Evolutionary conservation across 2,797 vertebrate species (phyloP), one percentile per base, ranked within the genome.

Genomic region (Parambassis ranga): DNA sequence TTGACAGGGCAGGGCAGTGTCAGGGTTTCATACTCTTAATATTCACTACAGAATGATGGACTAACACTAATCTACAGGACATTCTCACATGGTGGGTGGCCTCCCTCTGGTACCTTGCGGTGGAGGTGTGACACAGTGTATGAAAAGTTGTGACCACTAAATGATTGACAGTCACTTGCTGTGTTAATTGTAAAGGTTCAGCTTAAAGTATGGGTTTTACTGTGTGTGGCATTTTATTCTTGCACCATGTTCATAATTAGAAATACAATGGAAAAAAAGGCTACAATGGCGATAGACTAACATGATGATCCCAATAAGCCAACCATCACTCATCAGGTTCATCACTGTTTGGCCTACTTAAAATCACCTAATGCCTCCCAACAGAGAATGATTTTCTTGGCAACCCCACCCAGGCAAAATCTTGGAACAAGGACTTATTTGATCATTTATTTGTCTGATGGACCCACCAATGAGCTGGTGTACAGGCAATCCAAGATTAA

Each of bases 61-160:
- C 48, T 74, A 9, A 72, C 89, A 90, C 84, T 84, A 75, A 90
- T 89, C 82, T 85, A 58, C 60, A 77, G 71, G 83, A 84, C 71
- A 72, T 87, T 91, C 69, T 89, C 89, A 90, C 85, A 68, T 85
- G 63, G 77, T 86, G 75, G 82, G 79, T 49, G 60, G 65, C 58
- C 42, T 64, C 79, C 70, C 81, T 71, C 15, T 1, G 72, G 82
- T 77, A 76, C 65, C 43, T 67, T 35, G 33, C 43, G 58, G 71
- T 72, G 87, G 74, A 68, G 83, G 83, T 42, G 43, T 65, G 77
- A 56, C 71, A 51, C 39, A 32, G n/a, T 68, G 77, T 33, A 38
- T 47, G 59, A 76, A 86, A 63, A 64, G 49, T 60, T 81, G 28
- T 55, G 56, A 73, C 69, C 37, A 48, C 43, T 37, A 33, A 53